Evolutionary conservation across 2,113 vertebrate genomes (phyloP).

Genomic region (Chamaetylas fuelleborni): DNA sequence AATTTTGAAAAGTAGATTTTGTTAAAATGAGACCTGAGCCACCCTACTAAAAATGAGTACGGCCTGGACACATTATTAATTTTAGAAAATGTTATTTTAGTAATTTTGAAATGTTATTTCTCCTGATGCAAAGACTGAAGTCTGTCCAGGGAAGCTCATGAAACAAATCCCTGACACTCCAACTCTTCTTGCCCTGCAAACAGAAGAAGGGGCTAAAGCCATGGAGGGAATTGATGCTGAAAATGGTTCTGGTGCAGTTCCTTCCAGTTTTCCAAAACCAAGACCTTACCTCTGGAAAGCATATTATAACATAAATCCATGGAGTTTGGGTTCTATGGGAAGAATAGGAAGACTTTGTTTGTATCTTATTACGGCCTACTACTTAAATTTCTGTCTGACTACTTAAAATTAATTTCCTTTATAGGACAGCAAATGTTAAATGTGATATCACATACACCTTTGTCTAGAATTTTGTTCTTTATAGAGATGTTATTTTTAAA

Average conservation of each 20-base stretch:
- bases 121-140: not conserved
- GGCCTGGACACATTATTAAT: rapidly evolving
- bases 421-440: not conserved
- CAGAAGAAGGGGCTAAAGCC: not conserved
- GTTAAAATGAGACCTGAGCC: not conserved
- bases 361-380: not conserved
- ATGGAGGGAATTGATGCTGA: not conserved
- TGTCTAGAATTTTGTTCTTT: not conserved
- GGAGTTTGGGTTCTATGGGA: not conserved
- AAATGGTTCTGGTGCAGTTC: not conserved
- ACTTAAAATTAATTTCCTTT: not conserved
- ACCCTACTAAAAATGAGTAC: not conserved
- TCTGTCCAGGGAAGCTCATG: rapidly evolving
- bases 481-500: not conserved
- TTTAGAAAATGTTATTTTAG: not conserved
- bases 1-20: not conserved
- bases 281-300: not conserved
- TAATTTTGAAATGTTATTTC: not conserved
- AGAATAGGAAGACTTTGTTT: not conserved
- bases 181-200: not conserved
- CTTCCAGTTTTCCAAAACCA: not conserved
- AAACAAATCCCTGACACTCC: not conserved
- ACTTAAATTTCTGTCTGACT: not conserved
- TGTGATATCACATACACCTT: not conserved
- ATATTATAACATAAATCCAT: not conserved